Conservation (phyloP, 2,888 invertebrate genomes). For the Atethmia centrago region DNA sequence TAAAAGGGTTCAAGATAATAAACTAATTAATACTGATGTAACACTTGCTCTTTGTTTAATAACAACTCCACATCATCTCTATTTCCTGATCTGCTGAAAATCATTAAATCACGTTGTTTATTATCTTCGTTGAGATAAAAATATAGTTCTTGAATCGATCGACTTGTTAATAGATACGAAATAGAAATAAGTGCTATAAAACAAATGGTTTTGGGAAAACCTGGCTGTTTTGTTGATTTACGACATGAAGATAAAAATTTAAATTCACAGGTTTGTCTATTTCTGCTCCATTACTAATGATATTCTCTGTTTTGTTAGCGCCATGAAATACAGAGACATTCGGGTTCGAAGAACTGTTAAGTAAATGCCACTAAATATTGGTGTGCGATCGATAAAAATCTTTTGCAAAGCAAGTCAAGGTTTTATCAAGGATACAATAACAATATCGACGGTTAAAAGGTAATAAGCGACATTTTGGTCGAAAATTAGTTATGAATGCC, state of each 20-base stretch:
- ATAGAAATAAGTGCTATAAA: slow-evolving; percentile 13
- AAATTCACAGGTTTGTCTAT: slow-evolving; percentile 10
- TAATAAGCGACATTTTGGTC: no score
- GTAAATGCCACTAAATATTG: slow-evolving; percentile 6
- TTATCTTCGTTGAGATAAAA: slow-evolving; percentile 21
- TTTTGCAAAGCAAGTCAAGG: neutral
- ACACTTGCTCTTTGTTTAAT: slow-evolving; percentile 9
- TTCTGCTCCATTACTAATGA: neutral
- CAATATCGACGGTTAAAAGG: no score
- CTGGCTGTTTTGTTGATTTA: slow-evolving; percentile 8
- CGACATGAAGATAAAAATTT: slow-evolving; percentile 15
- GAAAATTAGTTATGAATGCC: no score
- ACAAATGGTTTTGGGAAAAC: slow-evolving; percentile 15
- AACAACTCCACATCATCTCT: slow-evolving; percentile 6
- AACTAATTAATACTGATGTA: neutral
- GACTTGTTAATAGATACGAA: neutral
- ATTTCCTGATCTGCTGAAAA: slow-evolving; percentile 42
- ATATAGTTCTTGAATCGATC: slow-evolving; percentile 14
- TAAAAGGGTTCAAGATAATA: neutral
- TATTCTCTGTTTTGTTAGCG: slow-evolving; percentile 15
- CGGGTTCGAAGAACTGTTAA: slow-evolving; percentile 10
- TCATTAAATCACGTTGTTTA: slow-evolving; percentile 33
- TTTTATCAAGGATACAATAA: neutral
- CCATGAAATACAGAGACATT: neutral
- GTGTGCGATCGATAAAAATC: neutral